Evolutionary conservation across 1,140 invertebrate species (phyloP).

Genomic region (Epicauta chinensis): DNA sequence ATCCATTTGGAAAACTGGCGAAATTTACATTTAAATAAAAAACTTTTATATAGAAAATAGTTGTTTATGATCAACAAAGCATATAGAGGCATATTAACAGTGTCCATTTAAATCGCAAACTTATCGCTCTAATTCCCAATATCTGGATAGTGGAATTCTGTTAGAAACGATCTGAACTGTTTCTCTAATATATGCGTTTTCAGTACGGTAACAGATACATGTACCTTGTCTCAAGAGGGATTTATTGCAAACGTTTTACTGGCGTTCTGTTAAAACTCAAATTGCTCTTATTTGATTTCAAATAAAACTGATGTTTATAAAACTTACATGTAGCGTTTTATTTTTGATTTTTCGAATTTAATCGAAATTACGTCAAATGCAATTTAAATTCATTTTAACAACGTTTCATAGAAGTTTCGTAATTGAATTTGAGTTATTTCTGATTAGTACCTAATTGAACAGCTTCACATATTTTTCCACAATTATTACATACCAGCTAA

Average conservation of each 20-base stretch:
- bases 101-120: no score
- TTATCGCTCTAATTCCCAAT: no score
- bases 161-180: slow-evolving; percentile 2
- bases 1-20: no score
- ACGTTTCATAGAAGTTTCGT: background rate
- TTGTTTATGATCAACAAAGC: no score
- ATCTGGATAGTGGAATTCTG: background rate
- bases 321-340: no score
- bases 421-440: slow-evolving; percentile 5
- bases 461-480: slow-evolving; percentile 9
- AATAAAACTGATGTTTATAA: slow-evolving; percentile 15
- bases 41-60: no score
- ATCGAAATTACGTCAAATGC: no score
- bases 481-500: slow-evolving; percentile 11
- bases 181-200: slow-evolving; percentile 25
- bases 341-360: no score
- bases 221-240: slow-evolving; percentile 23
- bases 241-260: slow-evolving; percentile 25
- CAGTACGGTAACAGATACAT: slow-evolving; percentile 24
- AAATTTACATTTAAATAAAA: no score
- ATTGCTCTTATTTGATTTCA: slow-evolving; percentile 22
- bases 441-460: slow-evolving; percentile 5
- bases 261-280: slow-evolving; percentile 29
- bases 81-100: no score
- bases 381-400: no score